Evolutionary conservation across 2,888 invertebrate genomes (phyloP).

Genomic region (Orthosia gracilis): DNA sequence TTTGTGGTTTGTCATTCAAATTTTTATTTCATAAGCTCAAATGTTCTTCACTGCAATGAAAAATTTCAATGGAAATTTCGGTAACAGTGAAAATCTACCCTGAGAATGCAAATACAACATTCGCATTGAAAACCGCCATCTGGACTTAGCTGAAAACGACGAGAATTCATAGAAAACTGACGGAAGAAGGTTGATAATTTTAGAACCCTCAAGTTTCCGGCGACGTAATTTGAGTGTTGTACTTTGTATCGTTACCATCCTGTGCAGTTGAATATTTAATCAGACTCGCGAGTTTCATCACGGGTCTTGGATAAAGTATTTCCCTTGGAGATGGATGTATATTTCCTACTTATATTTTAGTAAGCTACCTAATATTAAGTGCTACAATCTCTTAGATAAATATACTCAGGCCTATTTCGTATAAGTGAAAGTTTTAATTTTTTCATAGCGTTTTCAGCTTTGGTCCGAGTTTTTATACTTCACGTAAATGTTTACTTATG

Average conservation of each 20-base stretch:
- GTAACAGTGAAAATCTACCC: background rate
- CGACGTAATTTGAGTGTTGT: slow-evolving; percentile 26
- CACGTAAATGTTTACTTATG: too few relatives aligned
- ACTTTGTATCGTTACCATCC: slow-evolving; percentile 34
- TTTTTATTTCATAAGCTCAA: background rate
- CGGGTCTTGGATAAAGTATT: slow-evolving; percentile 37
- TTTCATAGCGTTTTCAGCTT: too few relatives aligned
- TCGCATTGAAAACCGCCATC: background rate
- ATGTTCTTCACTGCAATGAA: background rate
- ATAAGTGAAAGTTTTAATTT: too few relatives aligned
- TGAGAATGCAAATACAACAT: background rate
- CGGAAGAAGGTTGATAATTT: slow-evolving; percentile 28
- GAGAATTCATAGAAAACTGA: background rate
- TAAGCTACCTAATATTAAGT: too few relatives aligned
- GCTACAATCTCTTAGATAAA: too few relatives aligned
- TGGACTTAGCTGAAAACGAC: background rate
- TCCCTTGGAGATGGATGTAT: slow-evolving; percentile 12
- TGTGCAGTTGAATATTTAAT: slow-evolving; percentile 59
- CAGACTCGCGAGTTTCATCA: slow-evolving; percentile 40
- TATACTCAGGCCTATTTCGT: too few relatives aligned
- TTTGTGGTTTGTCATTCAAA: background rate
- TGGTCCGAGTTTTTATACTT: too few relatives aligned
- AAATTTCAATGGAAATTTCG: background rate
- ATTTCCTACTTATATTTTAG: background rate
- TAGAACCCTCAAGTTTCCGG: slow-evolving; percentile 17